Evolutionary conservation across 2,113 vertebrate species (phyloP).

Genomic region (Dromiciops gliroides): DNA sequence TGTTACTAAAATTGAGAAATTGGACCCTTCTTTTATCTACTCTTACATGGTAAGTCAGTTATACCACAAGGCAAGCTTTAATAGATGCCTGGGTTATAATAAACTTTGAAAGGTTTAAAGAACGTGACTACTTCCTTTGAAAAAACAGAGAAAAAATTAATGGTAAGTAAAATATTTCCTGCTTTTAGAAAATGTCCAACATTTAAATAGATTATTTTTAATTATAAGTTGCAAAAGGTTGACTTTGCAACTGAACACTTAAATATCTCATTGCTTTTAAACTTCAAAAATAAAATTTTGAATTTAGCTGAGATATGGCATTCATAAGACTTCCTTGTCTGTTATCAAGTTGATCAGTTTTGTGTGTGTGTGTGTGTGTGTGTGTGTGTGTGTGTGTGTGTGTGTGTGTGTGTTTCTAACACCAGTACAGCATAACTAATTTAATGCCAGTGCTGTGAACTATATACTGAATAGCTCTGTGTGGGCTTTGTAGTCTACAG

Average conservation of each 20-base stretch:
- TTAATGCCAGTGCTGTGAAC: conserved; percentile 98
- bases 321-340: conserved; percentile 82
- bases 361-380: conserved; percentile 78
- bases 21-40: conserved; percentile 31
- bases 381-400: conserved; percentile 80
- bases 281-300: conserved; percentile 76
- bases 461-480: conserved; percentile 96
- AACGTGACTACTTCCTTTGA: conserved; percentile 58
- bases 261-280: conserved; percentile 77
- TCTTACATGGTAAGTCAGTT: conserved; percentile 43
- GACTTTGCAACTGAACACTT: conserved; percentile 67
- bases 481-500: conserved; percentile 95
- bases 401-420: conserved; percentile 85
- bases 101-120: conserved; percentile 54
- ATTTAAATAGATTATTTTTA: conserved; percentile 53
- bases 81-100: conserved; percentile 42
- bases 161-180: conserved; percentile 49
- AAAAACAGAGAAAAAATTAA: conserved; percentile 48
- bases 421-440: conserved; percentile 90
- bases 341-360: conserved; percentile 89
- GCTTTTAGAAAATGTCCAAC: conserved; percentile 52
- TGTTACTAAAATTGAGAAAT: conserved; percentile 41
- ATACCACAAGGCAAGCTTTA: conserved; percentile 44
- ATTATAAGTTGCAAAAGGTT: conserved; percentile 72
- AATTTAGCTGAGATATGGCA: conserved; percentile 71